Evolutionary conservation across 2,113 vertebrate species (phyloP).

Genomic region (Crotophaga sulcirostris): DNA sequence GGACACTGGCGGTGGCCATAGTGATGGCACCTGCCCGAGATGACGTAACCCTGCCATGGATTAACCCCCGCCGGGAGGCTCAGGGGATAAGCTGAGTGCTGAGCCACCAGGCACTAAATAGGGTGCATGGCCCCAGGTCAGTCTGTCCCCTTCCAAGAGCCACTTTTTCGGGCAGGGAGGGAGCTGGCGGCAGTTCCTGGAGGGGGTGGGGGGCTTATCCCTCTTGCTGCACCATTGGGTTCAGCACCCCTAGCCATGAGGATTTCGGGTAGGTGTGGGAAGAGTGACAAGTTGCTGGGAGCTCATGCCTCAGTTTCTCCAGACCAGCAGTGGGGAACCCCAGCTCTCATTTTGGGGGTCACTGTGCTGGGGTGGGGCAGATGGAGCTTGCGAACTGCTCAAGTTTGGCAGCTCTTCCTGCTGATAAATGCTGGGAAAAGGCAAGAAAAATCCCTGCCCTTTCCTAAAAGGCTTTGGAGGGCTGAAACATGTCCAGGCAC

Average conservation of each 20-base stretch:
- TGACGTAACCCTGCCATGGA: not conserved
- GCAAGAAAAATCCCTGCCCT: not conserved
- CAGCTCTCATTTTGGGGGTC: not conserved
- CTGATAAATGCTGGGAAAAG: not conserved
- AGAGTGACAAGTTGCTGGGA: not conserved
- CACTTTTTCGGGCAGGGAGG: not conserved
- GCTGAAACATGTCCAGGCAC: not conserved
- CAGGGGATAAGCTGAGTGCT: slow-evolving; percentile 37
- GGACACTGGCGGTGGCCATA: not conserved
- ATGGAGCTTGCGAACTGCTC: not conserved
- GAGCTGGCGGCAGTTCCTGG: rapidly evolving
- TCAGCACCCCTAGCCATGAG: not conserved
- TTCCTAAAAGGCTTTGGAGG: not conserved
- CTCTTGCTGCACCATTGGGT: not conserved
- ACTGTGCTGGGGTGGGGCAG: rapidly evolving
- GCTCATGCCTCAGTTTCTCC: not conserved
- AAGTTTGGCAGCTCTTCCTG: not conserved
- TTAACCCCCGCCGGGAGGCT: not conserved
- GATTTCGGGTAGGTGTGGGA: not conserved
- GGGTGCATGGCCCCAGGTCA: not conserved
- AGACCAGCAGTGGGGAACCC: not conserved
- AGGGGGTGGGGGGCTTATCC: not conserved
- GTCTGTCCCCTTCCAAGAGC: not conserved
- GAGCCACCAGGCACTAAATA: not conserved
- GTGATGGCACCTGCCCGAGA: not conserved